phyloP scores from a whole-genome alignment of 2,113 vertebrate genomes.

The Cricetomys ansorgei region DNA sequence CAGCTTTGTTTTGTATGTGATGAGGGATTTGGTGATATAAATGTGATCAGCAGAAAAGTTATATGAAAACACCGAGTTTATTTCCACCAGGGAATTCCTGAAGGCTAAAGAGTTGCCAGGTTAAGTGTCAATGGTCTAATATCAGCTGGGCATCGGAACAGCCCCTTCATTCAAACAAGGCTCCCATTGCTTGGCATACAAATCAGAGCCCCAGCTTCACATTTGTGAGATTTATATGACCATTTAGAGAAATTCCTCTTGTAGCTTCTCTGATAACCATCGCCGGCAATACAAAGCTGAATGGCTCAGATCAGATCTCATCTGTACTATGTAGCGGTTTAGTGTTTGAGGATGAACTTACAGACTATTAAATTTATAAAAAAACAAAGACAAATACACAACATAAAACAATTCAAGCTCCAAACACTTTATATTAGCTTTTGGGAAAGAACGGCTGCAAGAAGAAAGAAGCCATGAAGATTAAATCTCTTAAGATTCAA shows the following conservation, averaged over 20 bases:
- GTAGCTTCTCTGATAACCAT: slow-evolving; percentile 83
- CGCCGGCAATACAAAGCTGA: slow-evolving; percentile 75
- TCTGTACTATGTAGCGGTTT: slow-evolving; percentile 75
- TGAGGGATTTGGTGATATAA: neutral
- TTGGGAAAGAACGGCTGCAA: slow-evolving; percentile 62
- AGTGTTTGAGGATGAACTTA: slow-evolving; percentile 80
- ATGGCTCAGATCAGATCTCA: slow-evolving; percentile 81
- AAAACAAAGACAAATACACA: slow-evolving; percentile 81
- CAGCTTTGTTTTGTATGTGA: slow-evolving; percentile 15
- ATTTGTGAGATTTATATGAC: slow-evolving; percentile 86
- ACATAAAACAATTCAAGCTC: slow-evolving; percentile 76
- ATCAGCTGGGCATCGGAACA: slow-evolving; percentile 69
- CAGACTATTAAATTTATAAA: slow-evolving; percentile 78
- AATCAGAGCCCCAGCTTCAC: slow-evolving; percentile 77
- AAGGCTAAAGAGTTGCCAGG: slow-evolving; percentile 74
- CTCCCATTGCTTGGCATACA: slow-evolving; percentile 75
- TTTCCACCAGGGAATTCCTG: slow-evolving; percentile 75
- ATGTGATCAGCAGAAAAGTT: slow-evolving; percentile 72
- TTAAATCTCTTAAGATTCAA: slow-evolving; percentile 69
- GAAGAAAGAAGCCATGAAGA: slow-evolving; percentile 68
- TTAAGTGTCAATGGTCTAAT: slow-evolving; percentile 82
- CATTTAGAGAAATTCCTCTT: slow-evolving; percentile 83
- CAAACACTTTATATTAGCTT: slow-evolving; percentile 73
- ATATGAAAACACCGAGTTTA: slow-evolving; percentile 64
- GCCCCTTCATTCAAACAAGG: slow-evolving; percentile 81